Conservation (phyloP, 1,140 invertebrate species). For the Bombus waltoni region DNA sequence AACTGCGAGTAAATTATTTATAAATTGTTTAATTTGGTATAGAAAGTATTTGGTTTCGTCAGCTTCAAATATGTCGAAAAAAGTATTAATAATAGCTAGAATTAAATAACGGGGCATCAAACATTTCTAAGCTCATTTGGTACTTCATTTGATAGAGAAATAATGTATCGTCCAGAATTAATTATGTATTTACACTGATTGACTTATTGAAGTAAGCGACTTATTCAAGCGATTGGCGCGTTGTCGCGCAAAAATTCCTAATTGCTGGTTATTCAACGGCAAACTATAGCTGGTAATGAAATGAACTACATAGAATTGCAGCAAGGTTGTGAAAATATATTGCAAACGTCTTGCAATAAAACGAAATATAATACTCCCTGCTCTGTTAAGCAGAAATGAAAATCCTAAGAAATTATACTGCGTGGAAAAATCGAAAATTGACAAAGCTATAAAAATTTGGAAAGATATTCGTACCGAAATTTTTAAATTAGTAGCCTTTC, state of each 20-base stretch:
- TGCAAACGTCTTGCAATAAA: not conserved
- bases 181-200: not conserved
- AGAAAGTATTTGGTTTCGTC: too few relatives aligned
- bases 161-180: not conserved
- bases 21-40: too few relatives aligned
- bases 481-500: not conserved
- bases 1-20: not conserved
- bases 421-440: too few relatives aligned
- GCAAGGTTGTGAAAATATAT: not conserved
- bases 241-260: not conserved
- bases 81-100: rapidly evolving
- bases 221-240: not conserved
- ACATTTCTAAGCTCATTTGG: not conserved
- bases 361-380: not conserved
- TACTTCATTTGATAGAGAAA: not conserved
- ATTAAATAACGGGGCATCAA: not conserved
- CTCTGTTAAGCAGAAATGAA: not conserved
- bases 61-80: too few relatives aligned
- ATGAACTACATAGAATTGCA: not conserved
- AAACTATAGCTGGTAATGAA: conserved; percentile 2
- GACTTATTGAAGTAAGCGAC: not conserved
- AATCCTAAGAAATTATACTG: too few relatives aligned
- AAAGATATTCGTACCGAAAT: not conserved
- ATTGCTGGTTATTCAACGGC: conserved; percentile 22
- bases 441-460: too few relatives aligned